These are phyloP conservation scores for Hydrolagus colliei DNA, from an alignment of 2,797 vertebrate genomes.

Conservation along the genomic window DNA sequence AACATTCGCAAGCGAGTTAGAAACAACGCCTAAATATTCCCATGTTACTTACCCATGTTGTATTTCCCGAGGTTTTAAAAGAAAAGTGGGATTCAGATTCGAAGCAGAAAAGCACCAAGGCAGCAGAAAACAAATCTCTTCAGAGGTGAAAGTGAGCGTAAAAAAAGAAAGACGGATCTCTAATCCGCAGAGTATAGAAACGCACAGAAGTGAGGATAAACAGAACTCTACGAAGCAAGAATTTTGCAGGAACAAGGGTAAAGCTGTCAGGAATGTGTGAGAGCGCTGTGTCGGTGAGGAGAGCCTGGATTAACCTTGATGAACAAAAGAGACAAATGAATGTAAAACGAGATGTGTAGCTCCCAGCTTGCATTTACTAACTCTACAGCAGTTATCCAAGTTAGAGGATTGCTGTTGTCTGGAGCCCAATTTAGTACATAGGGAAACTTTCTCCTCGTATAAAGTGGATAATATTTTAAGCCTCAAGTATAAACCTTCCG, in stretches of 20 bases:
- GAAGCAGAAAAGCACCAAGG: background rate
- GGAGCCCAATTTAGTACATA: background rate
- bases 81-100: background rate
- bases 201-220: background rate
- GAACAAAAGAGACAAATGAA: background rate
- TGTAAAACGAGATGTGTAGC: too few species aligned
- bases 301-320: background rate
- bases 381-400: background rate
- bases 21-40: background rate
- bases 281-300: too few species aligned
- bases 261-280: background rate
- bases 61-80: too few species aligned
- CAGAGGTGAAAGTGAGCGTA: background rate
- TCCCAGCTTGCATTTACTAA: background rate
- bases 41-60: background rate
- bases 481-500: background rate
- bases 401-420: background rate
- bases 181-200: background rate
- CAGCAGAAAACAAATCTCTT: background rate
- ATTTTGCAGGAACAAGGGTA: background rate
- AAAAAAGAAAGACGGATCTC: too few species aligned
- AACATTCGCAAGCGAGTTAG: background rate
- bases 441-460: too few species aligned
- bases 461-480: background rate
- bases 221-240: too few species aligned